These are phyloP conservation scores for Pterobdella sp. DNA, from an alignment of 2,888 invertebrate species.

Conservation along the genomic window DNA sequence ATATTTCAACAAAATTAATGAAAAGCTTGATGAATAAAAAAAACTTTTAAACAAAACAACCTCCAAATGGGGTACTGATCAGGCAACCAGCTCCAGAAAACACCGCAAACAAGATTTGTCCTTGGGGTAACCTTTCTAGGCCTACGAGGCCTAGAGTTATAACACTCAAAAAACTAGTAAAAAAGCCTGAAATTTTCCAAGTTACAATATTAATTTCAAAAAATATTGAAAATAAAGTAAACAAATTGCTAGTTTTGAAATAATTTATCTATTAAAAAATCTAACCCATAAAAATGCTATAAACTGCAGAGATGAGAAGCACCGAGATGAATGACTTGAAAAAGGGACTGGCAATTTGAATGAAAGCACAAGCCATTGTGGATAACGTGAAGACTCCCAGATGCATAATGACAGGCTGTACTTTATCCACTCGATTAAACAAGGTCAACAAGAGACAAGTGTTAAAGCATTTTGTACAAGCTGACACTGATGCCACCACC, in stretches of 20 bases:
- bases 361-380: neutral
- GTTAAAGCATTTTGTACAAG: neutral
- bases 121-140: constrained; percentile 32
- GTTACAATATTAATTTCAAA: neutral
- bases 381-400: neutral
- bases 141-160: constrained; percentile 34
- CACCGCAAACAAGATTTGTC: constrained; percentile 30
- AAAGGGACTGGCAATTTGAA: neutral
- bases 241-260: no score
- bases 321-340: neutral
- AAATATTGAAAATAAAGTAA: no score
- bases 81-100: constrained; percentile 33
- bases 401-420: neutral
- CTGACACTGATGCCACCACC: neutral
- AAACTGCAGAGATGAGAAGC: neutral
- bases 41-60: constrained; percentile 18
- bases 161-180: constrained; percentile 29
- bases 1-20: neutral
- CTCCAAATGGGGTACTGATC: constrained; percentile 34
- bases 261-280: no score
- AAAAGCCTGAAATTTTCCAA: constrained; percentile 9
- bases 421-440: neutral
- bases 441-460: neutral
- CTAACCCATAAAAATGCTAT: neutral
- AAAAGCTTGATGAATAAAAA: neutral